Base-by-base conservation (phyloP, 2,888 invertebrate species). In the Adineta ricciae region DNA sequence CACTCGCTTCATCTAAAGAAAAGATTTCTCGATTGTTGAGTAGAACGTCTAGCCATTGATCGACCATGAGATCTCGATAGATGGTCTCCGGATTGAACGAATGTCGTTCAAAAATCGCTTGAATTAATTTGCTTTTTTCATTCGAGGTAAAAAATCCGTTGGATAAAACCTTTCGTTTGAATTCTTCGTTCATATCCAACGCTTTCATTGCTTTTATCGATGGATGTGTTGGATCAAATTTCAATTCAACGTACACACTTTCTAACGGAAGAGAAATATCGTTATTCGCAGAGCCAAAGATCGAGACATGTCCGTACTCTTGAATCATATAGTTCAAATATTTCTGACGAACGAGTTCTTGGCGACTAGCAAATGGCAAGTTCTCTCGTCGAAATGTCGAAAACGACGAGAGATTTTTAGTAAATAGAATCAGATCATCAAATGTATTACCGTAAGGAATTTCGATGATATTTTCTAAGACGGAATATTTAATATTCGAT, bases 171-270 rank as follows among this genome's bases (percentile, higher is more conserved):
- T 64, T 64, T 64, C n/a, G n/a, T 21, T 27, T 64, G 27, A 64
- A 64, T 64, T 64, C 56, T 64, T 64, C 56, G 27, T n/a, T 24
- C 2, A 64, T 64, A 27, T 64, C 56, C 16, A 64, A 8, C 14
- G 27, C 24, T 64, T 64, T 64, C 56, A 64, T 64, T 5, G 56
- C 56, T 64, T 64, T 64, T 9, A 64, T 64, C 4, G 56, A 64
- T 64, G 56, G 56, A 64, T 64, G 56, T 27, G 56, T 64, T 64
- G 56, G 56, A 64, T 64, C n/a, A 64, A 64, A 64, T 64, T 64
- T 64, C 14, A 64, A 64, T 64, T 64, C 56, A 27, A 64, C 56
- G 27, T 64, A 64, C 5, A 64, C 56, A n/a, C 56, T n/a, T 64
- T 64, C 56, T 64, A 64, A 64, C 11, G 56, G 56, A 27, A 64